A percentile compares a stretch with the other conserved stretches of the same genome.
phyloP scores from a whole-genome alignment of 1,140 invertebrate species.

The Vollenhovia emeryi region DNA sequence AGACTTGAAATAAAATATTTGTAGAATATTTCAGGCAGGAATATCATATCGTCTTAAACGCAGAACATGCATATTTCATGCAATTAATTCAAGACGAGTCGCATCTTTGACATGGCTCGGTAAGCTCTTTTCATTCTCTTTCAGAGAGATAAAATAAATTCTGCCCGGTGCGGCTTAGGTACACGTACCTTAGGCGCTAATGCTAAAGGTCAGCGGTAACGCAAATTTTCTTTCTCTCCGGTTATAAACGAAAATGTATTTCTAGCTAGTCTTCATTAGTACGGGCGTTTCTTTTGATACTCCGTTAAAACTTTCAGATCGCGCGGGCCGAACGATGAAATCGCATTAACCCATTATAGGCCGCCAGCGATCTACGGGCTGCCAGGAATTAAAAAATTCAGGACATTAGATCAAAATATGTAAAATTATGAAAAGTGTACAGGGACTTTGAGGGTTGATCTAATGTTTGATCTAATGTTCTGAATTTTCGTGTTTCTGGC shows the following conservation, averaged over 20 bases:
- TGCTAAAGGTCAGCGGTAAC: neutral
- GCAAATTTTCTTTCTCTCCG: neutral
- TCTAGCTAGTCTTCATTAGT: neutral
- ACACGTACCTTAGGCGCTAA: neutral
- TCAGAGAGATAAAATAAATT: neutral
- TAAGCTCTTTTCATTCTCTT: neutral
- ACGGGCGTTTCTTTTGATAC: neutral
- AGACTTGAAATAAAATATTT: neutral
- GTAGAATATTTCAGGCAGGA: slow-evolving; percentile 2
- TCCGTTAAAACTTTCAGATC: slow-evolving; percentile 52
- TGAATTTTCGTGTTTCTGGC: too few species aligned
- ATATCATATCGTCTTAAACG: neutral
- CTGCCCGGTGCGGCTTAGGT: neutral
- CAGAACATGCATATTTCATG: neutral
- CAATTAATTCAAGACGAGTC: neutral
- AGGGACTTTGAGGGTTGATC: too few species aligned
- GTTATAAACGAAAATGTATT: neutral
- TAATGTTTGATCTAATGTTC: too few species aligned
- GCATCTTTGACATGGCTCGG: neutral
- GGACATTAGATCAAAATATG: too few species aligned
- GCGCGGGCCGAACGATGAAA: slow-evolving; percentile 60
- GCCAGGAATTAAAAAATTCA: too few species aligned
- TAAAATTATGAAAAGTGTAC: too few species aligned
- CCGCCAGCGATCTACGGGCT: too few species aligned
- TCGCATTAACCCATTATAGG: too few species aligned